phyloP scores from a whole-genome alignment of 2,888 invertebrate genomes.

The Colletes collaris region DNA sequence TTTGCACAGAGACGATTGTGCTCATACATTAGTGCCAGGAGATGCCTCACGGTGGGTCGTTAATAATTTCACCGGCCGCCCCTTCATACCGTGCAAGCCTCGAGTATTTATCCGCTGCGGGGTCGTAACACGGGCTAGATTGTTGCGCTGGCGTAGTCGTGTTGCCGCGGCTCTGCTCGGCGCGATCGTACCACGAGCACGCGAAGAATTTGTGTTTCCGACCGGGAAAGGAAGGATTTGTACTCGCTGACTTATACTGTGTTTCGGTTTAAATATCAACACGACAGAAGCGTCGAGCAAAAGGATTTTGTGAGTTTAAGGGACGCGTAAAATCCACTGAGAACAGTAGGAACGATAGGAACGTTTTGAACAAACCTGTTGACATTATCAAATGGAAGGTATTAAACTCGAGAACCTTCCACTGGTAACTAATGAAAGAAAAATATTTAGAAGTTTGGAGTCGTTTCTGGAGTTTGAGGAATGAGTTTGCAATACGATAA shows the following conservation, averaged over 20 bases:
- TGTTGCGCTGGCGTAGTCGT: slow-evolving; percentile 16
- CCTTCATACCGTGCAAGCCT: slow-evolving; percentile 47
- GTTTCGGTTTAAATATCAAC: too few species aligned
- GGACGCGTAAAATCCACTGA: too few species aligned
- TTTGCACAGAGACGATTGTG: slow-evolving; percentile 65
- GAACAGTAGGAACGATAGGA: too few species aligned
- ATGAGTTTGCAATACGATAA: too few species aligned
- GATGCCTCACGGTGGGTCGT: slow-evolving; percentile 72
- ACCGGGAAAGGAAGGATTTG: neutral
- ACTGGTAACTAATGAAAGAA: too few species aligned
- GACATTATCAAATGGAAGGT: too few species aligned
- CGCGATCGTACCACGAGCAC: neutral
- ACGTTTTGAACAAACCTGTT: too few species aligned
- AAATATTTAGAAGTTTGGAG: too few species aligned
- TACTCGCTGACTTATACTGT: neutral
- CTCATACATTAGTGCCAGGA: slow-evolving; percentile 73
- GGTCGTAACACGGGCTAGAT: slow-evolving; percentile 49
- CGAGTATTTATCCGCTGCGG: slow-evolving; percentile 51
- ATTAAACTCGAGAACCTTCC: too few species aligned
- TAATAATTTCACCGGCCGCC: slow-evolving; percentile 72
- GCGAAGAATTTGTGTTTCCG: slow-evolving; percentile 28
- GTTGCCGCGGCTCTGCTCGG: neutral
- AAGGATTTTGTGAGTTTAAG: too few species aligned
- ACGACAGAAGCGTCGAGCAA: too few species aligned
- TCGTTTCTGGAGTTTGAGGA: too few species aligned